These are phyloP conservation scores for Megaceryle maxima DNA, from an alignment of 2,113 vertebrate genomes.

Conservation along the genomic window DNA sequence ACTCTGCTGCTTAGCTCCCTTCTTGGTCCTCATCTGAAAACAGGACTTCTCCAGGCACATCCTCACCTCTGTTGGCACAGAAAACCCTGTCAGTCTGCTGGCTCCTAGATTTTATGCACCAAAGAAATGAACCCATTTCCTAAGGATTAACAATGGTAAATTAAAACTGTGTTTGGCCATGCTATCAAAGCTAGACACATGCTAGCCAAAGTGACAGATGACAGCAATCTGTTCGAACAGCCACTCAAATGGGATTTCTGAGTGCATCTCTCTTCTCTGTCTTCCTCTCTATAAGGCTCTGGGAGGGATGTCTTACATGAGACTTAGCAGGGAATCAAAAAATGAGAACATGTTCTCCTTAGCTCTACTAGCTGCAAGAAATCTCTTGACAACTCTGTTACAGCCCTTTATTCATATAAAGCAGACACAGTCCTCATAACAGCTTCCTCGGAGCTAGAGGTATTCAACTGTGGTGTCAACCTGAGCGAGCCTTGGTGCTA, in stretches of 20 bases:
- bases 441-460: background rate
- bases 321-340: background rate
- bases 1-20: fast-evolving
- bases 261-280: background rate
- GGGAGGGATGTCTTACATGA: background rate
- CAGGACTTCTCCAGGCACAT: background rate
- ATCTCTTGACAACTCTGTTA: background rate
- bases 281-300: background rate
- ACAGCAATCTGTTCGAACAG: background rate
- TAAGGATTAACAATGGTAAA: background rate
- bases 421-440: background rate
- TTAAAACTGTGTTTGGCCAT: background rate
- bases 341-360: background rate
- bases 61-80: background rate
- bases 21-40: background rate
- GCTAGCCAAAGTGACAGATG: background rate
- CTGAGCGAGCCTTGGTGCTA: background rate
- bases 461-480: background rate
- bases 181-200: background rate
- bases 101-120: background rate
- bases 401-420: background rate
- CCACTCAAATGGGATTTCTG: background rate
- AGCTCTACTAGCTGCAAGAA: background rate
- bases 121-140: fast-evolving
- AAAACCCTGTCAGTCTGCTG: background rate